A percentile compares a stretch with the other conserved stretches of the same genome.
These are phyloP conservation scores for Brachyistius frenatus DNA, from an alignment of 2,113 vertebrate genomes.

Conservation along the genomic window DNA sequence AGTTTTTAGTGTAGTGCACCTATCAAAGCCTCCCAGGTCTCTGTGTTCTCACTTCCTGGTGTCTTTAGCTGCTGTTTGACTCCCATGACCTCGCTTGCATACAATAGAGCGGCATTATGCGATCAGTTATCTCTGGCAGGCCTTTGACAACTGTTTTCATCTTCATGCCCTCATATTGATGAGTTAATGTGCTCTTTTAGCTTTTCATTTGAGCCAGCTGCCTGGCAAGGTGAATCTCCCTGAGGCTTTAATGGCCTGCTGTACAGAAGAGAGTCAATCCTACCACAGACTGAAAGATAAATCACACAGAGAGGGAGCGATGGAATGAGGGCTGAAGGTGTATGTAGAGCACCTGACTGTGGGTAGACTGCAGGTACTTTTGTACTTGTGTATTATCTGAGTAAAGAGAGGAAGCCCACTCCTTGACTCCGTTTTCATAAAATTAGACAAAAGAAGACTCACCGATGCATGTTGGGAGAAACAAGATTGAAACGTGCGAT, in stretches of 20 bases:
- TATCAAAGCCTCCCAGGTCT: conserved; percentile 44
- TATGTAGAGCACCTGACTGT: conserved; percentile 42
- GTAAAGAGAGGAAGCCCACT: conserved; percentile 7
- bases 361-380: conserved; percentile 26
- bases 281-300: conserved; percentile 76
- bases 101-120: conserved; percentile 74
- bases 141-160: conserved; percentile 84
- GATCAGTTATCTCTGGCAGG: conserved; percentile 82
- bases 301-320: conserved; percentile 67
- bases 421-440: conserved; percentile 12
- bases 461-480: conserved; percentile 47
- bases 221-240: conserved; percentile 84
- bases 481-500: conserved; percentile 72
- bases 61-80: conserved; percentile 67
- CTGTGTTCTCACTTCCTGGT: conserved; percentile 50
- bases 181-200: conserved; percentile 85
- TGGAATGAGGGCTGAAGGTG: conserved; percentile 51
- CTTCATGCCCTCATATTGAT: conserved; percentile 83
- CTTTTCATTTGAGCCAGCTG: conserved; percentile 85
- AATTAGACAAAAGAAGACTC: conserved; percentile 52
- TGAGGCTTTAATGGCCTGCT: conserved; percentile 79
- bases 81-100: conserved; percentile 78
- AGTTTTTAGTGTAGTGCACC: conserved; percentile 1
- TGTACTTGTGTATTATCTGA: conserved; percentile 35
- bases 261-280: conserved; percentile 78